Base-by-base conservation (phyloP, 2,113 vertebrate species). In the Calidris pugnax region DNA sequence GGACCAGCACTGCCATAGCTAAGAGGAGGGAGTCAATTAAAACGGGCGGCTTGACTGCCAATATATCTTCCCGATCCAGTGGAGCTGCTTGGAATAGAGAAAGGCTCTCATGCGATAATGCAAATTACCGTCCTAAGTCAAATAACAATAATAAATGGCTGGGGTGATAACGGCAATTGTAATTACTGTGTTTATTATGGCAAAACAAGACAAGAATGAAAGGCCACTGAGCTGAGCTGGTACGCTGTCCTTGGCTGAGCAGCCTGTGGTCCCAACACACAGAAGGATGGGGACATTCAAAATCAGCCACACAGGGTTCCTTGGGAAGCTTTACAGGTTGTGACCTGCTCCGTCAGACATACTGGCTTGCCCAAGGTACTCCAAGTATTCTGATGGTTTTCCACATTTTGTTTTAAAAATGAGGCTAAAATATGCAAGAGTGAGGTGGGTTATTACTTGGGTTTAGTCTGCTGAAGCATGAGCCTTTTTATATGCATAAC, bases 121-220 rank as follows among this genome's bases (percentile, higher is more conserved):
- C 43, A 80, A 92, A 93, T 95, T 62, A 74, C 53, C 63, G 39
- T 47, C 39, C 2, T 55, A 88, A 88, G 27, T 88, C 79, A 80
- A 93, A 92, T 77, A 96, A 73, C n/a, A 53, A 3, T 83, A 80
- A 89, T 84, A 95, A 95, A 95, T 71, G 88, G 37, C 32, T 50
- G 59, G 69, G 51, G 73, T 89, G 39, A 64, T 88, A 95, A 51
- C 2, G 9, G 67, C 63, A 77, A 87, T 79, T 71, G 43, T 67
- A 81, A 75, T 89, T 76, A 93, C 69, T 73, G 12, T 3, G 3
- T 86, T 96, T 95, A 81, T 78, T 71, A 56, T 15, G n/a, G 72
- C 68, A 92, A 80, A 69, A 47, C 50, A 35, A 74, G 83, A 53
- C 24, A 35, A 68, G 59, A 93, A 45, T 8, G 9, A 83, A 88